A percentile compares a stretch with the other conserved stretches of the same genome.
phyloP scores from a whole-genome alignment of 2,888 invertebrate genomes.

The Caenorhabditis plicata region DNA sequence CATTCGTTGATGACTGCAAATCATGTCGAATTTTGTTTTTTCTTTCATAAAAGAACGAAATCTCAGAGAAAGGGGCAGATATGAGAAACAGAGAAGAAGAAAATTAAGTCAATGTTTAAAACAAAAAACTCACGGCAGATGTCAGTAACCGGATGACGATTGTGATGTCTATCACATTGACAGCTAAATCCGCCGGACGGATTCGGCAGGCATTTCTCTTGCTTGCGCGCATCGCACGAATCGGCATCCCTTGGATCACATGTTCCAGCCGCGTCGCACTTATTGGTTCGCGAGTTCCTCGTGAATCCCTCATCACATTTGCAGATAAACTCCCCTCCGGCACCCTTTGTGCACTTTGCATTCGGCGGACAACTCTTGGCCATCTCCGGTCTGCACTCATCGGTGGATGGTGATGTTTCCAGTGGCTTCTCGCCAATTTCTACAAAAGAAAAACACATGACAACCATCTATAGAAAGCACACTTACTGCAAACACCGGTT shows the following conservation, averaged over 20 bases:
- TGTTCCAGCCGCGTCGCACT: slow-evolving; percentile 51
- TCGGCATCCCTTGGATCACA: slow-evolving; percentile 55
- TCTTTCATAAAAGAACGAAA: neutral
- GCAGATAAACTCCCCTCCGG: slow-evolving; percentile 48
- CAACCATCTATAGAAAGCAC: neutral
- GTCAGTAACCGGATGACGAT: slow-evolving; percentile 55
- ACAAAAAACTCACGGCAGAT: slow-evolving; percentile 54
- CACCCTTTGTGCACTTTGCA: slow-evolving; percentile 39
- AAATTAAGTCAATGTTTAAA: neutral
- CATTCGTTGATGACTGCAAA: slow-evolving; percentile 59
- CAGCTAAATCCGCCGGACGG: slow-evolving; percentile 47
- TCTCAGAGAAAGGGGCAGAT: neutral
- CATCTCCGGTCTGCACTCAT: slow-evolving; percentile 41
- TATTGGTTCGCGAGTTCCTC: slow-evolving; percentile 44
- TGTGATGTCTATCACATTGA: slow-evolving; percentile 51
- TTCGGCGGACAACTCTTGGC: slow-evolving; percentile 34
- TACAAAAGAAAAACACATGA: slow-evolving; percentile 3
- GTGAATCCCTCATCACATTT: slow-evolving; percentile 50
- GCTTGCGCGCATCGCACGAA: slow-evolving; percentile 54
- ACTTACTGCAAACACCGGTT: slow-evolving; percentile 52
- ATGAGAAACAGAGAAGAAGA: neutral
- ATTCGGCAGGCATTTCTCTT: slow-evolving; percentile 41
- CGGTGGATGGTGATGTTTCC: slow-evolving; percentile 21
- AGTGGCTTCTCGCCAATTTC: slow-evolving; percentile 32
- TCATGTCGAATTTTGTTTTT: neutral